Conservation (phyloP, 2,888 invertebrate genomes). For the Mactromeris polynyma region DNA sequence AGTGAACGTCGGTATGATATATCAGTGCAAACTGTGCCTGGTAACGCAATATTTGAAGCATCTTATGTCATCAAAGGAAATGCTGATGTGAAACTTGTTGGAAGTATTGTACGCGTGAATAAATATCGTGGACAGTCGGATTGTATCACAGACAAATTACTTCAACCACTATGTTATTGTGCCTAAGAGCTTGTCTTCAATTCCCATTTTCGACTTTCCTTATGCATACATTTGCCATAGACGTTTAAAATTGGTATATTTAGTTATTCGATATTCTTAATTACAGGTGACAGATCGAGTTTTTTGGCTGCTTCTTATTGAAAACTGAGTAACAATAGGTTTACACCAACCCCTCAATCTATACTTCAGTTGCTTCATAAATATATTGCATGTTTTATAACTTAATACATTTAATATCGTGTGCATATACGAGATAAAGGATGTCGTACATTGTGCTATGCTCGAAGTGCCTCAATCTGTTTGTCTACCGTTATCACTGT, state of each 20-base stretch:
- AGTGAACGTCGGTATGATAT: constrained; percentile 48
- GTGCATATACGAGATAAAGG: too few relatives aligned
- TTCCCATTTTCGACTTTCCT: background rate
- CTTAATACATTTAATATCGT: too few relatives aligned
- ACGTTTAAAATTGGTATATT: background rate
- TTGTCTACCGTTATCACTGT: too few relatives aligned
- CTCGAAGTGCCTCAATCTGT: too few relatives aligned
- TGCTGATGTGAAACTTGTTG: constrained; percentile 25
- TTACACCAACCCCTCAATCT: too few relatives aligned
- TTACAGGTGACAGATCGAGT: too few relatives aligned
- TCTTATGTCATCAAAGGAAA: constrained; percentile 18
- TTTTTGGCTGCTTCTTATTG: too few relatives aligned
- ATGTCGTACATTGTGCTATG: too few relatives aligned
- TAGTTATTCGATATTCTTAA: too few relatives aligned
- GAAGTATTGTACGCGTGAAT: constrained; percentile 57
- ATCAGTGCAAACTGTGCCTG: constrained; percentile 56
- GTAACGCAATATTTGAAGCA: constrained; percentile 62
- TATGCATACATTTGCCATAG: background rate
- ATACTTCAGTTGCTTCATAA: too few relatives aligned
- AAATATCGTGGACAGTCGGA: constrained; percentile 62
- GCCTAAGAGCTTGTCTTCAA: background rate
- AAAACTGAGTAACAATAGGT: too few relatives aligned
- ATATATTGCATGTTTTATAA: too few relatives aligned
- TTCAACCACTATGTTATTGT: constrained; percentile 64
- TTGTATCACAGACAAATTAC: constrained; percentile 55